Percentiles rank a stretch among this genome's conserved stretches.
These are phyloP conservation scores for Mus spretus DNA, from an alignment of 2,797 vertebrate genomes.

Conservation along the genomic window DNA sequence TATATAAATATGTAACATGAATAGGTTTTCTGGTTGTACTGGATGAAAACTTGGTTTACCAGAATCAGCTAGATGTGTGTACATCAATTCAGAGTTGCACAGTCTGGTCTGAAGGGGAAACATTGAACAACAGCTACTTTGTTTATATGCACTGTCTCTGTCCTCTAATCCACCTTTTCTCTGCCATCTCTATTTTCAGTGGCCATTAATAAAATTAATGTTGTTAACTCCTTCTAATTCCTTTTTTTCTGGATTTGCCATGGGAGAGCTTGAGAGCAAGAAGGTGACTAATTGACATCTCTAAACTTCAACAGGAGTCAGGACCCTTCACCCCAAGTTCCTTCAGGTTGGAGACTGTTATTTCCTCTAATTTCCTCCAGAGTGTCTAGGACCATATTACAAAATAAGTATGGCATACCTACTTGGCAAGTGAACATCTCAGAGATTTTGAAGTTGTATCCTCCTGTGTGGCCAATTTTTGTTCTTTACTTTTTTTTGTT, in stretches of 20 bases:
- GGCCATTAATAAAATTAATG: neutral
- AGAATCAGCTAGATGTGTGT: slow-evolving; percentile 23
- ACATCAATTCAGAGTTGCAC: slow-evolving; percentile 37
- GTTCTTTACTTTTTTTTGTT: neutral
- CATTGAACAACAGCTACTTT: no score
- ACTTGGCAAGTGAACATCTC: neutral
- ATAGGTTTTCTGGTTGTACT: slow-evolving; percentile 7
- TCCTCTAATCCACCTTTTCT: neutral
- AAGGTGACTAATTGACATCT: neutral
- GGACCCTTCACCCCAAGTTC: neutral
- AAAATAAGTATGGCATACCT: neutral
- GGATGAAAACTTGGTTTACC: slow-evolving; percentile 53
- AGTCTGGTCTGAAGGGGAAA: neutral
- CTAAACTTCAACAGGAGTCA: neutral
- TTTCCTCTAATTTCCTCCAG: neutral
- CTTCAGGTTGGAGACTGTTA: neutral
- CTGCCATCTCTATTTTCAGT: neutral
- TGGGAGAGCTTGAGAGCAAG: neutral
- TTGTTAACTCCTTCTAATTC: slow-evolving; percentile 16
- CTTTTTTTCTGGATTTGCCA: neutral
- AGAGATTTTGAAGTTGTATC: neutral
- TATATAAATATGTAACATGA: slow-evolving; percentile 57
- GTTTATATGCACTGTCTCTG: neutral
- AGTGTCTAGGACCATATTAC: neutral
- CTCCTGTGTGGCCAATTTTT: neutral